These are phyloP conservation scores for Phoenicopterus ruber DNA, from an alignment of 2,113 vertebrate species.

Conservation along the genomic window DNA sequence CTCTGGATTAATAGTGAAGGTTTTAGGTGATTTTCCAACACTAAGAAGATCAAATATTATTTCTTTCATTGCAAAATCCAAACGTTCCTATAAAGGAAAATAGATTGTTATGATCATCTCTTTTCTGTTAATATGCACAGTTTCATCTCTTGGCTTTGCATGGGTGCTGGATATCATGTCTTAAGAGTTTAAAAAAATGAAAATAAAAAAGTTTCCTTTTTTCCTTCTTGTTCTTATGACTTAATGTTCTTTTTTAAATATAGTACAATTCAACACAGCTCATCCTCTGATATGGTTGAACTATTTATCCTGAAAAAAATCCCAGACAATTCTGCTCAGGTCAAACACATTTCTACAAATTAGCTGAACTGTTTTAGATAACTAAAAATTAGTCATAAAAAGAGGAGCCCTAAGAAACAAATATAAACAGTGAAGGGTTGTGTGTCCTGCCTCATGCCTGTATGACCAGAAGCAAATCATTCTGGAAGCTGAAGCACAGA, in stretches of 20 bases:
- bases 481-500: not conserved
- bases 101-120: not conserved
- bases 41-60: slow-evolving; percentile 99
- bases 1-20: slow-evolving; percentile 98
- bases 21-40: slow-evolving; percentile 98
- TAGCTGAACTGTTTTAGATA: not conserved
- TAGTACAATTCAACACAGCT: not conserved
- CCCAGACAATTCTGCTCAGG: not conserved
- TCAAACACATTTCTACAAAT: not conserved
- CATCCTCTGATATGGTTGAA: not conserved
- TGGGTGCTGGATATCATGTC: not conserved
- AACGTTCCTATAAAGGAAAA: slow-evolving; percentile 85
- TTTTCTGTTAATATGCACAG: not conserved
- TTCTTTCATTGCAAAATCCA: slow-evolving; percentile 99
- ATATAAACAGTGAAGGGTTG: not conserved
- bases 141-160: not conserved
- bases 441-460: not conserved
- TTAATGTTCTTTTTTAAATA: not conserved
- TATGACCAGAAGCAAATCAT: not conserved
- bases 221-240: not conserved
- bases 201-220: not conserved
- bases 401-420: not conserved
- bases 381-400: not conserved
- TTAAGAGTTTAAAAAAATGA: not conserved
- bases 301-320: not conserved